Conservation (phyloP, 2,797 vertebrate genomes). For the Takifugu ocellatus region DNA sequence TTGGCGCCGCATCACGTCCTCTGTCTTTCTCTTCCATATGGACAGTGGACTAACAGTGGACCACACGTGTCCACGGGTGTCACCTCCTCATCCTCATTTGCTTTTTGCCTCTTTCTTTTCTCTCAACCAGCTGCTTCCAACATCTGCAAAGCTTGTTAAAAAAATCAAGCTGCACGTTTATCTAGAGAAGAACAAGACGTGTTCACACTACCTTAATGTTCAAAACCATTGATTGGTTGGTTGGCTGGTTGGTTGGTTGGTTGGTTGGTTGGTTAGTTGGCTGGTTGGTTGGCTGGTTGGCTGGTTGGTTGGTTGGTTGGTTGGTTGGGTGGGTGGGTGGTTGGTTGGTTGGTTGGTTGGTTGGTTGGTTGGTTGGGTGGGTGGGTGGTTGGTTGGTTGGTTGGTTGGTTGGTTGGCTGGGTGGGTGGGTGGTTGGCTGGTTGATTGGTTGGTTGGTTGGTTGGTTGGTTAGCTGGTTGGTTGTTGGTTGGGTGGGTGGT, state of each 20-base stretch:
- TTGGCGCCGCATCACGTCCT: constrained; percentile 24
- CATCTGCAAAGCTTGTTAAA: constrained; percentile 19
- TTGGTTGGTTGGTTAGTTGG: not conserved
- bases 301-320: not conserved
- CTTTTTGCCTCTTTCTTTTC: constrained; percentile 48
- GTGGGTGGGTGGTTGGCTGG: too few species aligned
- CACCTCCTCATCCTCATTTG: constrained; percentile 38
- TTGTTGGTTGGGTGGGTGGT: too few species aligned
- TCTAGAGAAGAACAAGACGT: constrained; percentile 13
- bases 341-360: too few species aligned
- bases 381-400: too few species aligned
- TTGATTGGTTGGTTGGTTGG: too few species aligned
- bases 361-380: too few species aligned
- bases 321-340: not conserved
- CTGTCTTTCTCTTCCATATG: constrained; percentile 80
- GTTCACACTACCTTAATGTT: not conserved
- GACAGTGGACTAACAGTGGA: constrained; percentile 49
- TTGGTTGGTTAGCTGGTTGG: too few species aligned
- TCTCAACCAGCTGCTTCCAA: constrained; percentile 25
- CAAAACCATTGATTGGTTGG: not conserved
- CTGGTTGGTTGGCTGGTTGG: not conserved
- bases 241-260: not conserved
- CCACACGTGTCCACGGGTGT: constrained; percentile 34
- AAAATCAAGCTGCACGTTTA: constrained; percentile 38
- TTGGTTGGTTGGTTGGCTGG: too few species aligned